Base-by-base conservation (phyloP, 2,113 vertebrate genomes). In the Prochilodus magdalenae region DNA sequence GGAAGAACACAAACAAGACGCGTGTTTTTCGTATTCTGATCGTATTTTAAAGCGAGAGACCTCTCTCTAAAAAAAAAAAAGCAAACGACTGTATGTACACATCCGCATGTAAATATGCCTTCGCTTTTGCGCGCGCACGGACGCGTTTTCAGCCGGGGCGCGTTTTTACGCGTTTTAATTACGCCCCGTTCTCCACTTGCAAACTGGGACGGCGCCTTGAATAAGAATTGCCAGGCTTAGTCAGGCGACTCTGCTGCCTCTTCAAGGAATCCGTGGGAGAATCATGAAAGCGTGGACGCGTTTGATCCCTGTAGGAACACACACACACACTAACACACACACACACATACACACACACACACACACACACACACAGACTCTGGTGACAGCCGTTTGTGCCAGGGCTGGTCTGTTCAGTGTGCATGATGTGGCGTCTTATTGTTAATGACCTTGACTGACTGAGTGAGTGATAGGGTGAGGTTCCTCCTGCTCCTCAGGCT, bases 361-460 rank as follows among this genome's bases (percentile, higher is more conserved):
- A 27, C 10, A 70, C 8, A 22, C 4, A 36, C 65, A 8, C 29
- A 10, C 33, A 36, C 36, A 36, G 36, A 3, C 36, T 36, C 36
- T 36, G 3, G 8, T 12, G 6, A 8, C 10, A 44, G 2, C 65
- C 57, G 0, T 26, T 60, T 22, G 3, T 12, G 2, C 10, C 57
- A 60, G 1, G 1, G 57, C 16, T 3, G 15, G 10, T 29, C 24
- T 29, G 24, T 73, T 5, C 15, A 4, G 13, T 47, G 13, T 8
- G 30, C 80, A 49, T 73, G 71, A 27, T 36, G 29, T n/a, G 16
- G 22, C 15, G 27, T 67, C n/a, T 85, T 65, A 44, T 85, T 86
- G 83, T 49, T 62, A 29, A 76, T 89, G 91, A 93, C 91, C 91
- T 93, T 93, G 90, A 87, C 33, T 70, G 66, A 24, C 30, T 10